Conservation (phyloP, 2,797 vertebrate species). For the Masticophis lateralis region DNA sequence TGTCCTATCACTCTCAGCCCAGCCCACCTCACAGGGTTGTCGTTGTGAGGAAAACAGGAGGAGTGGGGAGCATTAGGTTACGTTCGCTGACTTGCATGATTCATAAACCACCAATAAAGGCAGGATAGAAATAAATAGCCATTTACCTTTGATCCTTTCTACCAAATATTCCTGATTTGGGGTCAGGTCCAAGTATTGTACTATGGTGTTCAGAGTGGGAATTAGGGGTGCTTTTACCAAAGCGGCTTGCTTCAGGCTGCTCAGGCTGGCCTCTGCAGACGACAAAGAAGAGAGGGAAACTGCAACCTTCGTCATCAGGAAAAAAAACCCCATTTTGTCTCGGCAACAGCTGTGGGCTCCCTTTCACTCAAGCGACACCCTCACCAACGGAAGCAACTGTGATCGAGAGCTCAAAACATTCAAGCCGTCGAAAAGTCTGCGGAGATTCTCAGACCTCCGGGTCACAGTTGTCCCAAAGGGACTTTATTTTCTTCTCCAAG, state of each 20-base stretch:
- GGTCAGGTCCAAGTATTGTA: constrained; percentile 91
- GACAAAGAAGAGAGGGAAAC: not conserved
- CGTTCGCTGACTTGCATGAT: fast-evolving
- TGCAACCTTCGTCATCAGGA: not conserved
- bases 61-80: fast-evolving
- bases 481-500: no score
- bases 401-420: no score
- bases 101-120: not conserved
- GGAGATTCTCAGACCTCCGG: no score
- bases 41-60: not conserved
- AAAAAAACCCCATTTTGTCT: no score
- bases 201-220: constrained; percentile 87
- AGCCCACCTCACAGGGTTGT: not conserved
- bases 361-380: not conserved
- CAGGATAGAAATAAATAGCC: not conserved
- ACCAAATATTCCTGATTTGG: constrained; percentile 95
- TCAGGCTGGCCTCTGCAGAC: constrained; percentile 90
- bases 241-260: constrained; percentile 92
- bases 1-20: not conserved
- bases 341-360: not conserved
- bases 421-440: no score
- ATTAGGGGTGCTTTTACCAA: constrained; percentile 89
- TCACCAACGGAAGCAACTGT: no score
- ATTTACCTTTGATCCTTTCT: constrained; percentile 88
- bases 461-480: no score